A percentile compares a stretch with the other conserved stretches of the same genome.
Conservation (phyloP, 2,113 vertebrate genomes). For the Aphelocoma coerulescens region DNA sequence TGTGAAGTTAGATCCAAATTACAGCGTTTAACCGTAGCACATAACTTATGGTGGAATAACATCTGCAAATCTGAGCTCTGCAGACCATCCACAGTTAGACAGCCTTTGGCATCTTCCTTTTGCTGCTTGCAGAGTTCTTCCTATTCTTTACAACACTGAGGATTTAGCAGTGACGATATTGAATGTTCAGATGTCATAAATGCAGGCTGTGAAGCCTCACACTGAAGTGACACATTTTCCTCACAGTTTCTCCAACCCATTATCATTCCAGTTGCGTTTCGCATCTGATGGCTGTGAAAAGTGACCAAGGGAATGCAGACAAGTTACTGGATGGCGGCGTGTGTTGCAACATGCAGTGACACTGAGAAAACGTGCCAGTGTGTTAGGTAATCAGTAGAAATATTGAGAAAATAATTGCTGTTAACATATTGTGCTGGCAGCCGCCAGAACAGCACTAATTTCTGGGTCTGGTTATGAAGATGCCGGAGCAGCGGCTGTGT, state of each 20-base stretch:
- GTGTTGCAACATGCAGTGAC: constrained; percentile 28
- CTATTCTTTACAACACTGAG: neutral
- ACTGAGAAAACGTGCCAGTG: constrained; percentile 14
- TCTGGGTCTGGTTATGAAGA: constrained; percentile 41
- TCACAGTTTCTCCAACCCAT: neutral
- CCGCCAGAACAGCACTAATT: neutral
- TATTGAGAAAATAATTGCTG: constrained; percentile 53
- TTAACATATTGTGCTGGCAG: constrained; percentile 49
- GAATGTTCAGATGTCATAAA: neutral
- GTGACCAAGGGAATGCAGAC: constrained; percentile 36
- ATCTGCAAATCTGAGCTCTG: neutral
- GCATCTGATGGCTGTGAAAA: neutral
- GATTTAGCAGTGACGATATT: neutral
- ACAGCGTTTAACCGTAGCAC: neutral
- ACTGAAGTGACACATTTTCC: neutral
- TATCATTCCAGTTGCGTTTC: neutral
- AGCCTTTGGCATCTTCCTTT: neutral
- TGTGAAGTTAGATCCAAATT: neutral
- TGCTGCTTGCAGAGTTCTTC: neutral
- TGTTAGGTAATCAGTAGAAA: constrained; percentile 55
- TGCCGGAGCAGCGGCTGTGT: constrained; percentile 17
- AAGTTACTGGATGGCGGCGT: neutral
- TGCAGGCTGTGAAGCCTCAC: neutral
- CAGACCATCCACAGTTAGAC: neutral
- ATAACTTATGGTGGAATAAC: neutral